Evolutionary conservation across 2,797 vertebrate genomes (phyloP).

Genomic region (Rhinichthys osculus): DNA sequence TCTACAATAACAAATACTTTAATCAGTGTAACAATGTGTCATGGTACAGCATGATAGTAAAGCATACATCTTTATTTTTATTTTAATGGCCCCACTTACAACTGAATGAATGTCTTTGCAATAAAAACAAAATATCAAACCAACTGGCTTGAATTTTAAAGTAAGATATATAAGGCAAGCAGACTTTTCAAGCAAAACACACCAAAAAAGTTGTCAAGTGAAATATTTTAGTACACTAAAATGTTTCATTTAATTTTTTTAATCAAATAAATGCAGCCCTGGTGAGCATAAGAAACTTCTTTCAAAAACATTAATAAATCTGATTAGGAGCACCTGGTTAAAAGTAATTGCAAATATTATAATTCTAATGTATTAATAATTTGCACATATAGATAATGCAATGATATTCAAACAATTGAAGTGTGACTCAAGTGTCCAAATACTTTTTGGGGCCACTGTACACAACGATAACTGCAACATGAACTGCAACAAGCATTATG

Average conservation of each 20-base stretch:
- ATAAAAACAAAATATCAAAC: not conserved
- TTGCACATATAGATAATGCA: not conserved
- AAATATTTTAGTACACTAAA: not conserved
- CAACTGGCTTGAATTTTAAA: not conserved
- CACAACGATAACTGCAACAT: not conserved
- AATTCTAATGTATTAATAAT: not conserved
- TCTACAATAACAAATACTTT: slow-evolving; percentile 16
- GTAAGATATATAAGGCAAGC: not conserved
- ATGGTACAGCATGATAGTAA: not conserved
- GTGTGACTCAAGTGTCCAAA: not conserved
- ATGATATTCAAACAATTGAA: not conserved
- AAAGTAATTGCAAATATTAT: not conserved
- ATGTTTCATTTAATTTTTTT: not conserved
- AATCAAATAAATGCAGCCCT: not conserved
- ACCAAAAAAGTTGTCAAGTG: not conserved
- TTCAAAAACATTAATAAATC: not conserved
- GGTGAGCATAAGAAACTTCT: not conserved
- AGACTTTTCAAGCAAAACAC: not conserved
- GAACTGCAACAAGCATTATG: slow-evolving; percentile 16
- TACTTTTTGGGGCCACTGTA: not conserved
- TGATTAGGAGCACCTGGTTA: not conserved
- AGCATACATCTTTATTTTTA: not conserved
- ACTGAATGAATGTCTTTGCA: not conserved
- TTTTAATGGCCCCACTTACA: not conserved
- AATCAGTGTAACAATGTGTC: slow-evolving; percentile 8